Conservation (phyloP, 2,797 vertebrate genomes). For the Falco cherrug region DNA sequence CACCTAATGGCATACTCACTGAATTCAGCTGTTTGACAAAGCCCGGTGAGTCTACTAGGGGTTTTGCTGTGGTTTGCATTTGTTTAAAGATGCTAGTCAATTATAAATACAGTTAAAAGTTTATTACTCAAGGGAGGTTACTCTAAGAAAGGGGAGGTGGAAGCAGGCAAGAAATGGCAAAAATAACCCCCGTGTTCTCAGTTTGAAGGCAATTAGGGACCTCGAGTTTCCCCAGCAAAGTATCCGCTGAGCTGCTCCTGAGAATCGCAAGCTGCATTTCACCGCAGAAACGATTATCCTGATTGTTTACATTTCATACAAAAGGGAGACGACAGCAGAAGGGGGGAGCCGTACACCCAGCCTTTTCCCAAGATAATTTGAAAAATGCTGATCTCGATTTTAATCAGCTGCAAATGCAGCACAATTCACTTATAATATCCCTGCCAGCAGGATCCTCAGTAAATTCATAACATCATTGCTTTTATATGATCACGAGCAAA, state of each 20-base stretch:
- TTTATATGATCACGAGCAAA: constrained; percentile 64
- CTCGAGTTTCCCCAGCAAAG: constrained; percentile 3
- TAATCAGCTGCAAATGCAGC: constrained; percentile 73
- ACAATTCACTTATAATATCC: constrained; percentile 68
- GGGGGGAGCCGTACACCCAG: constrained; percentile 10
- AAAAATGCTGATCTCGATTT: constrained; percentile 72
- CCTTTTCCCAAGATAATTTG: constrained; percentile 66
- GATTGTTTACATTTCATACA: constrained; percentile 58
- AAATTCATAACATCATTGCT: constrained; percentile 66
- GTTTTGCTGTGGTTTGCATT: constrained; percentile 41
- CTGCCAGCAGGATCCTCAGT: constrained; percentile 66
- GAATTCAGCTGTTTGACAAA: background rate
- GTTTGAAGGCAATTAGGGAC: background rate
- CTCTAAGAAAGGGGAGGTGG: background rate
- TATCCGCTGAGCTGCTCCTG: background rate
- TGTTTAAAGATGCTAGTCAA: constrained; percentile 29
- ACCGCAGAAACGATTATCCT: constrained; percentile 11
- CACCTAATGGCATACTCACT: background rate
- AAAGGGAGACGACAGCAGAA: constrained; percentile 58
- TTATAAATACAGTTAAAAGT: constrained; percentile 40
- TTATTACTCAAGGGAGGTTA: background rate
- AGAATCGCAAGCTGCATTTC: background rate
- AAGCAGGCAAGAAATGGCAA: background rate
- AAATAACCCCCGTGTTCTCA: background rate
- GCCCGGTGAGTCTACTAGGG: background rate